Base-by-base conservation (phyloP, 2,888 invertebrate species). In the Aromia moschata region DNA sequence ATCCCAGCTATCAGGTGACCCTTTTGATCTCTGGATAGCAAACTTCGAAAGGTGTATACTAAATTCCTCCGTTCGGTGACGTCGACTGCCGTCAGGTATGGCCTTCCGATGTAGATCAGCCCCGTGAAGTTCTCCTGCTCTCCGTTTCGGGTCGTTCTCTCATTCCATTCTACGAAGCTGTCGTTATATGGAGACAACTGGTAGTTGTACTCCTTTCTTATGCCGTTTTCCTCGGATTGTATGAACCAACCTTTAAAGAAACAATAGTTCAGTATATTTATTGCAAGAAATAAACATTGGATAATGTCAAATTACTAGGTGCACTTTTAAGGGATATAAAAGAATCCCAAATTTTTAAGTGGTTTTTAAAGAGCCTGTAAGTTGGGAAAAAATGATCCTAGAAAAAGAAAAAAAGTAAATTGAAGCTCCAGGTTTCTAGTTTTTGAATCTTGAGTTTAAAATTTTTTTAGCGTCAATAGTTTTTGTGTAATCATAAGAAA, bases 41-140 rank as follows among this genome's bases (percentile, higher is more conserved):
- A 84, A 77, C 92, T 92, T 77, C 92, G 85, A 77, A 91, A 88
- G 74, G 92, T 91, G 83, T 94, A 95, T 15, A 92, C 90, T 72
- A 95, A 82, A 79, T 95, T 95, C 70, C 96, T 87, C 73, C 95
- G 89, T 78, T 96, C 95, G 0, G 95, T 93, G 18, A 95, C 92
- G 77, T 89, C 90, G 51, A 95, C 86, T 43, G 93, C 91, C 49
- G 91, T 89, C 67, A 90, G 83, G 77, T 92, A 94, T 2, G 93
- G 89, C 75, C 87, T 86, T 49, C 89, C 89, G 56, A 92, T 86
- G 77, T 93, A 95, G 65, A 96, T 86, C 47, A 95, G 83, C 30
- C 91, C 91, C 70, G 87, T 87, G 72, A 80, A 77, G 43, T 61
- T 71, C 68, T 81, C 81, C 72, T 81, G 80, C 68, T 87, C 84